Evolutionary conservation across 2,888 invertebrate genomes (phyloP), one percentile per base, ranked within the genome.

Genomic region (Aricia artaxerxes): DNA sequence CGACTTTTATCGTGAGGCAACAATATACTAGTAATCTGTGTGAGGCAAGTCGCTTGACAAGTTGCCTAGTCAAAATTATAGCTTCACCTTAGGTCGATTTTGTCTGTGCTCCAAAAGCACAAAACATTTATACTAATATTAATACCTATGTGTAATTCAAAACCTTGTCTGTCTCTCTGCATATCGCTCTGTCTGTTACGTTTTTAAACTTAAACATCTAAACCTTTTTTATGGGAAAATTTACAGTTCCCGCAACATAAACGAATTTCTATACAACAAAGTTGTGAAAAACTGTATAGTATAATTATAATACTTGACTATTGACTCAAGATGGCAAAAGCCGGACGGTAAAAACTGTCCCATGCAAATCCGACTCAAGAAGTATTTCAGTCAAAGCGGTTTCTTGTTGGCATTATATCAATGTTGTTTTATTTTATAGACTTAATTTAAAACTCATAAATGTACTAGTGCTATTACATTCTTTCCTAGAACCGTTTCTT

Each of bases 371-470:
- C 11, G 49, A 49, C 9, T 9, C 11, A 49, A 44, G 13, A 44
- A 44, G 73, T 44, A 73, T 11, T 69, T 11, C 69, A 16, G 69
- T 5, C 35, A 69, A 69, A 69, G 69, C 35, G 69, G 16, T 38
- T 69, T 38, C 13, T 69, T 69, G 64, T 64, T 64, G 64, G 64
- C 64, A 64, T 64, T 64, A 31, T 64, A 31, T 64, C 31, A 31
- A 31, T 64, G 31, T 64, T 31, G 64, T 31, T 64, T 64, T 64
- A 31, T 69, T 35, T 69, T 69, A 69, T 69, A 38, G 4, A 69
- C 64, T 31, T 69, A 69, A 16, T 38, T 24, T 24, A 24, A 13
- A 69, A 16, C 5, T 35, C 35, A 69, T 69, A 13, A 35, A 69
- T 69, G 69, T 69, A 11, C 4, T 31, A 31, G 35, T 3, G 4